Evolutionary conservation across 1,140 invertebrate species (phyloP).

Genomic region (Drosophila obscura): DNA sequence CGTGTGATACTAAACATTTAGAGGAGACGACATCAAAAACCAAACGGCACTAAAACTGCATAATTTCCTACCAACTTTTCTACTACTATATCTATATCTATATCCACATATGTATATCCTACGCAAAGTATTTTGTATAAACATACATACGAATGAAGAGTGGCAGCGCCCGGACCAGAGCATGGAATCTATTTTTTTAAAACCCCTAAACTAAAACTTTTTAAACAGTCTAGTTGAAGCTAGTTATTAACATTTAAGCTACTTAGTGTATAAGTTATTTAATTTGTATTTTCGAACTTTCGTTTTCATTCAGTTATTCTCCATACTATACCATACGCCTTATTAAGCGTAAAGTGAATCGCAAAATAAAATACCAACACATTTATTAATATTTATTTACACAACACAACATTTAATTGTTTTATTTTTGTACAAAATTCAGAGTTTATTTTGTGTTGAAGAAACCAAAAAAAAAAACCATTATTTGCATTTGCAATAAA

Average conservation of each 20-base stretch:
- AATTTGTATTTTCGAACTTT: conserved; percentile 19
- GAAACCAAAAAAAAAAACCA: conserved; percentile 2
- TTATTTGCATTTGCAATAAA: conserved; percentile 13
- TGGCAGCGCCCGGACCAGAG: conserved; percentile 13
- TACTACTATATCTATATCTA: conserved; percentile 5
- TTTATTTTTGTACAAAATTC: conserved; percentile 52
- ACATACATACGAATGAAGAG: conserved; percentile 7
- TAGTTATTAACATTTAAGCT: conserved; percentile 52
- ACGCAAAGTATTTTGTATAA: conserved; percentile 44
- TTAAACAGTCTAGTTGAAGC: conserved; percentile 50
- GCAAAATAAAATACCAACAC: conserved; percentile 47
- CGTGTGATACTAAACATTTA: conserved; percentile 79
- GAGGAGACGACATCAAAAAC: conserved; percentile 60
- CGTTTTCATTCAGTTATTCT: conserved; percentile 31
- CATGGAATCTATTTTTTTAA: conserved; percentile 73
- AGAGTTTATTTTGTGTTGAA: conserved; percentile 15
- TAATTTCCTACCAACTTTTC: conserved; percentile 40
- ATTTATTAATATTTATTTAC: conserved; percentile 51
- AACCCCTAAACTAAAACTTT: conserved; percentile 41
- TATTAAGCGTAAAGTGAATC: conserved; percentile 14
- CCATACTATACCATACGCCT: not conserved
- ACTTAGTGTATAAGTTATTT: conserved; percentile 44
- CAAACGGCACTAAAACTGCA: conserved; percentile 38
- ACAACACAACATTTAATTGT: conserved; percentile 30
- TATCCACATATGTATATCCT: conserved; percentile 17